Evolutionary conservation across 2,888 invertebrate species (phyloP), one percentile per base, ranked within the genome.

Genomic region (Lepidocyrtinus sp.): DNA sequence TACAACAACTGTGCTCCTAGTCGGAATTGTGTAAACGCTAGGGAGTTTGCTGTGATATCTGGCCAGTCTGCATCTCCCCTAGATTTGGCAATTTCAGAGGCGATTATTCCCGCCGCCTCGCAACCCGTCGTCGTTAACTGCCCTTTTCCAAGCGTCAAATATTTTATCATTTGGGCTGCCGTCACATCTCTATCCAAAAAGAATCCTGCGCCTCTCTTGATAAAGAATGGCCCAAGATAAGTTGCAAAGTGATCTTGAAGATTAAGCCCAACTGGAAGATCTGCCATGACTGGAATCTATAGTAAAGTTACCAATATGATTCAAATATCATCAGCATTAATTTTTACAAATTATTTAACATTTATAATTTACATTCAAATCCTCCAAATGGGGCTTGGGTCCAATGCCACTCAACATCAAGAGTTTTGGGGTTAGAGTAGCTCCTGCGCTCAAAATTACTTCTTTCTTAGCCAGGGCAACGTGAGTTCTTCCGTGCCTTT

Each of bases 11-110:
- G 15, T 7, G 76, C 59, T 5, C 75, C 75, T 55, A 70, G 80
- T 1, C 74, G 55, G 55, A 81, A 80, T 3, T 74, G 46, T 1
- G 83, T 59, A 17, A 81, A 71, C 1, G 75, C 65, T 25, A 50
- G 65, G 2, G 62, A 61, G 19, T 79, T 75, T 3, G 78, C 45
- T 22, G 83, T 81, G 0, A 85, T 24, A 70, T 86, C 86, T 0
- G 86, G 84, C 84, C 84, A 85, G 65, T 82, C 72, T 12, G 82
- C 82, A 63, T 83, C 83, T 2, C 86, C 86, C 1, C 84, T 68
- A 3, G 69, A 75, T 67, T 84, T 85, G 0, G 86, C 86, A 0
- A 73, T 21, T 3, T 72, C 65, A 2, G 83, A 81, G 0, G 83
- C 59, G 21, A 85, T 64, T 1, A 80, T 61, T 3, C 83, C 86